A percentile compares a stretch with the other conserved stretches of the same genome.
phyloP scores from a whole-genome alignment of 2,797 vertebrate species.

The Megalops cyprinoides region DNA sequence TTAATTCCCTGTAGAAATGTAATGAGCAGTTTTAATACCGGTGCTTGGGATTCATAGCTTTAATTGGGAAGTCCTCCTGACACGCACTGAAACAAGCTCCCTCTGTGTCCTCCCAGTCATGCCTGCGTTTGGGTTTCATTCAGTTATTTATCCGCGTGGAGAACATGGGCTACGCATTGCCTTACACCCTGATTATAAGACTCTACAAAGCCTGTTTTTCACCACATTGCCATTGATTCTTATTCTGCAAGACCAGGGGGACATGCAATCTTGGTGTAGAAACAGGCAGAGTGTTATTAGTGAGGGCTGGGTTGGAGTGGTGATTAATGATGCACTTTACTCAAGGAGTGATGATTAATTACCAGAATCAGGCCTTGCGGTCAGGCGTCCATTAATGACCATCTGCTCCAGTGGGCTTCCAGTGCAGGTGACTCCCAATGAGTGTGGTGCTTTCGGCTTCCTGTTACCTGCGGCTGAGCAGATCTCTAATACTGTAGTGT shows the following conservation, averaged over 20 bases:
- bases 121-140: background rate
- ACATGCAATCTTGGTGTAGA: background rate
- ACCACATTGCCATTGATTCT: background rate
- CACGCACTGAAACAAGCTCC: background rate
- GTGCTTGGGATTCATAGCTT: background rate
- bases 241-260: background rate
- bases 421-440: background rate
- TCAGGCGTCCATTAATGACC: conserved; percentile 10
- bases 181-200: background rate
- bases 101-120: background rate
- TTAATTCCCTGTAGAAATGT: conserved; percentile 18
- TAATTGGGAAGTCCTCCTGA: conserved; percentile 15
- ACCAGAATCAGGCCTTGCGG: background rate
- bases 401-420: background rate
- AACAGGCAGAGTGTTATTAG: background rate
- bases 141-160: conserved; percentile 8
- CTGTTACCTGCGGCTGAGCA: background rate
- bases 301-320: background rate
- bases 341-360: conserved; percentile 8
- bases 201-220: conserved; percentile 3
- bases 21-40: conserved; percentile 14
- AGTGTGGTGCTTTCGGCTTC: background rate
- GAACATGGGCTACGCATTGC: background rate
- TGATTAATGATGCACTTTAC: conserved; percentile 1
- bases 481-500: background rate